A percentile compares a stretch with the other conserved stretches of the same genome.
Evolutionary conservation across 2,797 vertebrate genomes (phyloP).

Genomic region (Anniella stebbinsi): DNA sequence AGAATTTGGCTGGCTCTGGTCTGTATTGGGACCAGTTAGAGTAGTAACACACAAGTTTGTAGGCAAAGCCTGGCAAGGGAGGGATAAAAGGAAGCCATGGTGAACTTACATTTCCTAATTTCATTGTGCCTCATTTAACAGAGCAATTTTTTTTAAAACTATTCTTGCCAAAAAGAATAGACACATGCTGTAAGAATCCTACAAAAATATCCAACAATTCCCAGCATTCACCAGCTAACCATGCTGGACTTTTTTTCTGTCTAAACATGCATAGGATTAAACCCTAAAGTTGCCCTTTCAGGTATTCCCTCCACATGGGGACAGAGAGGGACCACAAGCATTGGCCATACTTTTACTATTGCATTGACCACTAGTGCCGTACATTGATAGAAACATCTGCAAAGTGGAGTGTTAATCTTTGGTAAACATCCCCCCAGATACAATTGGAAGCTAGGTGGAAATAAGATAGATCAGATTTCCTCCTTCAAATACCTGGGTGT

Average conservation of each 20-base stretch:
- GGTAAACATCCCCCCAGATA: too few relatives aligned
- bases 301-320: not conserved
- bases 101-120: not conserved
- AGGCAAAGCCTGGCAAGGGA: slow-evolving; percentile 61
- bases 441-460: too few relatives aligned
- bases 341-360: not conserved
- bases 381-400: not conserved
- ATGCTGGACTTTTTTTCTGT: too few relatives aligned
- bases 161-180: not conserved
- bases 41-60: slow-evolving; percentile 78
- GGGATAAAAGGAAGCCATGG: not conserved
- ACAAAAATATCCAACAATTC: too few relatives aligned
- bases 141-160: too few relatives aligned
- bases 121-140: not conserved
- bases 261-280: too few relatives aligned
- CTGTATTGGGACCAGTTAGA: slow-evolving; percentile 85
- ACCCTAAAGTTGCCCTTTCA: not conserved
- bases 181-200: too few relatives aligned
- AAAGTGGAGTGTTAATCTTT: too few relatives aligned
- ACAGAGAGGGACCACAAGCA: not conserved
- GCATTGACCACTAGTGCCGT: not conserved
- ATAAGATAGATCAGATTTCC: too few relatives aligned
- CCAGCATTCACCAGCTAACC: too few relatives aligned
- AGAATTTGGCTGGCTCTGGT: slow-evolving; percentile 75
- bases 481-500: too few relatives aligned